Conservation (phyloP, 37 sponge, comb jelly and placozoan genomes). For the Amphimedon queenslandica region DNA sequence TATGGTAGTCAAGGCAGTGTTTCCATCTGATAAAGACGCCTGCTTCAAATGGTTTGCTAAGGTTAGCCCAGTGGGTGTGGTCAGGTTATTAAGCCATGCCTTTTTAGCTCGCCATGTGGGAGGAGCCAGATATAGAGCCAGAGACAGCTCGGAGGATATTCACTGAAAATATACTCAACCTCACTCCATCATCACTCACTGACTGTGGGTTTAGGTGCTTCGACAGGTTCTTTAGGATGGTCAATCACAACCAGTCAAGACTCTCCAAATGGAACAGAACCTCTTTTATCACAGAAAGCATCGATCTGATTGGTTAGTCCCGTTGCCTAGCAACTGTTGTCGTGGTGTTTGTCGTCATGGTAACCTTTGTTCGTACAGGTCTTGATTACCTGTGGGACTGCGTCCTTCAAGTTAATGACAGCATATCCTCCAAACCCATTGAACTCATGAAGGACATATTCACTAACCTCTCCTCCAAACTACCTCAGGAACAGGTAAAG, state of each 20-base stretch:
- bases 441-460: conserved; percentile 86
- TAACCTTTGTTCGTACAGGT: too few species aligned
- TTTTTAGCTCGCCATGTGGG: conserved; percentile 68
- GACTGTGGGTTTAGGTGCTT: conserved; percentile 91
- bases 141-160: conserved; percentile 72
- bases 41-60: conserved; percentile 92
- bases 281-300: conserved; percentile 62
- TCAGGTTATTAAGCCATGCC: too few species aligned
- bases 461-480: conserved; percentile 75
- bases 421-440: conserved; percentile 78
- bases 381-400: conserved; percentile 89
- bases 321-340: too few species aligned
- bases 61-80: too few species aligned
- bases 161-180: conserved; percentile 71
- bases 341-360: too few species aligned
- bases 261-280: conserved; percentile 53
- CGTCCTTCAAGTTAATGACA: conserved; percentile 65
- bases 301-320: conserved; percentile 81
- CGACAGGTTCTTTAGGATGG: conserved; percentile 81
- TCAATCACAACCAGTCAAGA: conserved; percentile 72
- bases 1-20: conserved; percentile 69
- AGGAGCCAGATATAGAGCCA: conserved; percentile 87
- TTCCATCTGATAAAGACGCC: conserved; percentile 71
- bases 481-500: conserved; percentile 72
- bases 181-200: conserved; percentile 69